A percentile compares a stretch with the other conserved stretches of the same genome.
These are phyloP conservation scores for Amblyopsis hoosieri DNA, from an alignment of 2,797 vertebrate genomes.

Conservation along the genomic window DNA sequence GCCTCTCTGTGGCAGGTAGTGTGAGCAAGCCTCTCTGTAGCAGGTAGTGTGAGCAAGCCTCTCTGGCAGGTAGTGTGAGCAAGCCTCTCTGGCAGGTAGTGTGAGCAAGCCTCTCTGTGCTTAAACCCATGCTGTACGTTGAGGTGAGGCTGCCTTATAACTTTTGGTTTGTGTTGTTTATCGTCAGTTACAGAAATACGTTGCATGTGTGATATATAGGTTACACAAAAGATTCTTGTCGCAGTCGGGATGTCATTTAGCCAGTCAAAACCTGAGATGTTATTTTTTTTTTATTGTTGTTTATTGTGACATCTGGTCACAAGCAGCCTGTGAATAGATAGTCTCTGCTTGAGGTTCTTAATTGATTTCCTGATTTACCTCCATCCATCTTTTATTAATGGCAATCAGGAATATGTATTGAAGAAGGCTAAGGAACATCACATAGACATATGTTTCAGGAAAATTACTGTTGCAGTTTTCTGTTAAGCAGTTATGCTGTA, in stretches of 20 bases:
- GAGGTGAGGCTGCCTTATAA: constrained; percentile 3
- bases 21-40: constrained; percentile 39
- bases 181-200: too few relatives aligned
- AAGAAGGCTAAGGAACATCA: too few relatives aligned
- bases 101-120: too few relatives aligned
- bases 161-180: background rate
- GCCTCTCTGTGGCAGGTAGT: constrained; percentile 51
- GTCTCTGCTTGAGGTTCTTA: background rate
- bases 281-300: too few relatives aligned
- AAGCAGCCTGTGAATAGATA: background rate
- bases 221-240: too few relatives aligned
- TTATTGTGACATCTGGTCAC: background rate
- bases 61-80: background rate
- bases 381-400: background rate
- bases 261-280: background rate
- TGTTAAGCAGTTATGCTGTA: too few relatives aligned
- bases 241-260: background rate
- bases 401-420: too few relatives aligned
- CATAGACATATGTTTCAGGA: too few relatives aligned
- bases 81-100: too few relatives aligned
- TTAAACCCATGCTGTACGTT: background rate
- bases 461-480: too few relatives aligned
- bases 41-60: constrained; percentile 3
- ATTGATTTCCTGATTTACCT: background rate
- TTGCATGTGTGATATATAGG: too few relatives aligned